Evolutionary conservation across 2,888 invertebrate species (phyloP).

Genomic region (Philaethria dido): DNA sequence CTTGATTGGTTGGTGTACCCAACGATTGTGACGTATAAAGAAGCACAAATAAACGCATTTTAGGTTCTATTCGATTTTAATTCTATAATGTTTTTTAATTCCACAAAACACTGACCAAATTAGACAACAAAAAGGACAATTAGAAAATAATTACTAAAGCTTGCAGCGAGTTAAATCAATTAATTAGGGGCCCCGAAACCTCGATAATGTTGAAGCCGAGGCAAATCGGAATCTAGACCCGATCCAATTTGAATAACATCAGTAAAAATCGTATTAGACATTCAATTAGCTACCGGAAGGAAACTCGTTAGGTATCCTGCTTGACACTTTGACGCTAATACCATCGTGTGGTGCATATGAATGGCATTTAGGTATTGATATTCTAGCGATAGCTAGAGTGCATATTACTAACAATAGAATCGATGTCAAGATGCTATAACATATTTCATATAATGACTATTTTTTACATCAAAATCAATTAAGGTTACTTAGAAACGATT

Average conservation of each 20-base stretch:
- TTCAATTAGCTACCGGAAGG: constrained; percentile 55
- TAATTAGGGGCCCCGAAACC: constrained; percentile 33
- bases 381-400: constrained; percentile 29
- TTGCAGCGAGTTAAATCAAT: constrained; percentile 33
- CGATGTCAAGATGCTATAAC: constrained; percentile 1
- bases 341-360: constrained; percentile 39
- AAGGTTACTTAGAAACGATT: too few relatives aligned
- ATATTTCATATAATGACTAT: constrained; percentile 1
- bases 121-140: constrained; percentile 18
- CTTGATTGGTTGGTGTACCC: constrained; percentile 32
- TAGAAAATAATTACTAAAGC: constrained; percentile 23
- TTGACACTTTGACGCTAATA: constrained; percentile 42
- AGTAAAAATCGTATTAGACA: constrained; percentile 60
- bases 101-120: background rate
- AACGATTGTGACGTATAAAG: constrained; percentile 31
- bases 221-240: constrained; percentile 40
- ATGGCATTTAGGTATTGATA: constrained; percentile 38
- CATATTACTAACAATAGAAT: constrained; percentile 25
- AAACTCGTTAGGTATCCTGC: constrained; percentile 44
- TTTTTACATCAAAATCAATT: background rate
- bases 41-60: background rate
- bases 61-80: background rate
- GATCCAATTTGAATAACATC: constrained; percentile 60
- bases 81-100: background rate
- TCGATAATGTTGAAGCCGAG: constrained; percentile 32